Base-by-base conservation (phyloP, 2,888 invertebrate genomes). In the Eudemis profundana region DNA sequence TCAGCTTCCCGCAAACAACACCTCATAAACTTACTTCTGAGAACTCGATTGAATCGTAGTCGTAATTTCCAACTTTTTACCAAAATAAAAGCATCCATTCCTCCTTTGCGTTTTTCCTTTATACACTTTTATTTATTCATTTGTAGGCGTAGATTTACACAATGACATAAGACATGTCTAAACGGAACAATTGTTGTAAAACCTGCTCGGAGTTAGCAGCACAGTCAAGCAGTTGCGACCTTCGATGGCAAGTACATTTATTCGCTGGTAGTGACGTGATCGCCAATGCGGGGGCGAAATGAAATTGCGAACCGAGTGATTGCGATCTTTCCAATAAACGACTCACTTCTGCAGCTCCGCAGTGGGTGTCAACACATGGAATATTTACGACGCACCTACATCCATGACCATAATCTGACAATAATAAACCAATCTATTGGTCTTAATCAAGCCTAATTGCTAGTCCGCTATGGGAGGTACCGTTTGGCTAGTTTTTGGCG, bases 241-340 rank as follows among this genome's bases (percentile, higher is more conserved):
- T 72, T 73, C 71, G 68, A 51, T 51, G 50, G 46, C 49, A 56
- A 40, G 60, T 64, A 66, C 61, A 71, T 69, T 68, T 78, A 80
- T 82, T 78, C 81, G 78, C 78, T 74, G 68, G 67, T 62, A 77
- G 76, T 87, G 86, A 87, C 84, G 84, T 80, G 83, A 82, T 82
- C 78, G 70, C 63, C 59, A 68, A 70, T 71, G 87, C 82, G 89
- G 88, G 85, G 89, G 89, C 86, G 86, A 82, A 81, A 86, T 79
- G 85, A 88, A 89, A 87, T 86, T 82, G 82, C 78, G 75, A 77
- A 74, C 75, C 74, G 73, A 65, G 74, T 74, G 85, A 84, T 86
- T 84, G 80, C 78, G 75, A 85, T 86, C 84, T 85, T 83, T 85
- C 81, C 85, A 85, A 81, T 85, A 82, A 84, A 83, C 82, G 72